phyloP scores from a whole-genome alignment of 37 sponge, comb jelly and placozoan genomes.

The Hormiphora californensis region DNA sequence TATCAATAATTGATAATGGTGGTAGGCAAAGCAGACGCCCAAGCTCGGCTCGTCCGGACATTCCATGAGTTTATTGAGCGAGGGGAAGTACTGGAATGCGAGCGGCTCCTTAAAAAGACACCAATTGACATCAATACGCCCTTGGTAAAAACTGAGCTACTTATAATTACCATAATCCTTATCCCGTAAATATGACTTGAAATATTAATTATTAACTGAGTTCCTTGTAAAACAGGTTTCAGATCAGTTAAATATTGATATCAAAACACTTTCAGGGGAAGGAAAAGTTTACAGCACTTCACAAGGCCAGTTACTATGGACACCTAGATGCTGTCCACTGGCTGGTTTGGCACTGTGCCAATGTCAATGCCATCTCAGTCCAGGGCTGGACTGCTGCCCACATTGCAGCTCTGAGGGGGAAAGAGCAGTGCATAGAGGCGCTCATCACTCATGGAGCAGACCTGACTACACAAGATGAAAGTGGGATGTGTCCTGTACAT shows the following conservation, averaged over 20 bases:
- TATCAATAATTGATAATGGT: constrained; percentile 1
- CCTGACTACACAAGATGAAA: constrained; percentile 5
- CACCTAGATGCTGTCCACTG: neutral
- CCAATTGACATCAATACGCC: neutral
- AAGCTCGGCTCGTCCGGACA: neutral
- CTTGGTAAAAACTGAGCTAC: neutral
- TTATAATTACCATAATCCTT: neutral
- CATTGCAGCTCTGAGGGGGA: neutral
- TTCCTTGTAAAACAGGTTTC: neutral
- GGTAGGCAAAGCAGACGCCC: neutral
- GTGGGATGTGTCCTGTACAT: neutral
- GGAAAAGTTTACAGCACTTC: constrained; percentile 15
- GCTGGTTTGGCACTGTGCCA: constrained; percentile 14
- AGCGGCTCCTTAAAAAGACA: neutral
- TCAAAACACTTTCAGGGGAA: constrained; percentile 9
- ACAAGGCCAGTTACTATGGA: constrained; percentile 11
- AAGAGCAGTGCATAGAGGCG: constrained; percentile 6
- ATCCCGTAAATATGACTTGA: neutral
- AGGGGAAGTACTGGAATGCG: constrained; percentile 8
- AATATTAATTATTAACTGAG: too few relatives aligned
- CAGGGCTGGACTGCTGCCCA: constrained; percentile 35
- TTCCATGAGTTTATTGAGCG: constrained; percentile 10
- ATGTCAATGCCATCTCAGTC: neutral
- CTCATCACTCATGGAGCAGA: neutral
- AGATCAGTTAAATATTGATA: neutral